Evolutionary conservation across 2,113 vertebrate genomes (phyloP).

Genomic region (Tringa solitaria): DNA sequence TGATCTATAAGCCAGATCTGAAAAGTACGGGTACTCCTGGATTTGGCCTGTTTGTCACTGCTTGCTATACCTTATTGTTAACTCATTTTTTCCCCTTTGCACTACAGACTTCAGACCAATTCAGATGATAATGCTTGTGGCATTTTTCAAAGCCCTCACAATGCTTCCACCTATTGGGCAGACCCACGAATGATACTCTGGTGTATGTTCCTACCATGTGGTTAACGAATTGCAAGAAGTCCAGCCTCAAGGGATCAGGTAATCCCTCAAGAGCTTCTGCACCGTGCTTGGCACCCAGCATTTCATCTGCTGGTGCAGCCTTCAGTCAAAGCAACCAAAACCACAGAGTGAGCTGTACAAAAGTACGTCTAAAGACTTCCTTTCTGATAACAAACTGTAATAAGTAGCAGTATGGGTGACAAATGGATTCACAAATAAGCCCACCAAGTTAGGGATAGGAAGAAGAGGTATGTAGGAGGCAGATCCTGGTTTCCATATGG

Average conservation of each 20-base stretch:
- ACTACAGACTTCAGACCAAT: background rate
- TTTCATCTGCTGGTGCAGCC: background rate
- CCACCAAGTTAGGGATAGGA: background rate
- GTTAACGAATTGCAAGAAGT: background rate
- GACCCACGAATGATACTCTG: background rate
- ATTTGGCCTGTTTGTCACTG: background rate
- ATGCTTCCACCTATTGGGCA: background rate
- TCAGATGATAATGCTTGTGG: background rate
- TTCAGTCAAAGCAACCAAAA: background rate
- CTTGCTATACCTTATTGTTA: background rate
- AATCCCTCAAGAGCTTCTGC: background rate
- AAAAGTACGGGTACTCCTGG: background rate
- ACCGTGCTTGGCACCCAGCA: background rate
- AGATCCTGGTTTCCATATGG: background rate
- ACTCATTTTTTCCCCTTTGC: rapidly evolving
- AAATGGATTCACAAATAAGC: background rate
- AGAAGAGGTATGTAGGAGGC: background rate
- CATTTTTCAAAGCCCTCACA: background rate
- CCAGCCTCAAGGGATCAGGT: background rate
- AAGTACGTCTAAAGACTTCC: background rate
- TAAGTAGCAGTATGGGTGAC: background rate
- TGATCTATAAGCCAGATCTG: background rate
- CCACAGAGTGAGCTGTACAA: background rate
- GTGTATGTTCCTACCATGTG: background rate
- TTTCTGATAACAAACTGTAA: background rate